Evolutionary conservation across 2,888 invertebrate genomes (phyloP), one percentile per base, ranked within the genome.

Genomic region (Lysandra bellargus): DNA sequence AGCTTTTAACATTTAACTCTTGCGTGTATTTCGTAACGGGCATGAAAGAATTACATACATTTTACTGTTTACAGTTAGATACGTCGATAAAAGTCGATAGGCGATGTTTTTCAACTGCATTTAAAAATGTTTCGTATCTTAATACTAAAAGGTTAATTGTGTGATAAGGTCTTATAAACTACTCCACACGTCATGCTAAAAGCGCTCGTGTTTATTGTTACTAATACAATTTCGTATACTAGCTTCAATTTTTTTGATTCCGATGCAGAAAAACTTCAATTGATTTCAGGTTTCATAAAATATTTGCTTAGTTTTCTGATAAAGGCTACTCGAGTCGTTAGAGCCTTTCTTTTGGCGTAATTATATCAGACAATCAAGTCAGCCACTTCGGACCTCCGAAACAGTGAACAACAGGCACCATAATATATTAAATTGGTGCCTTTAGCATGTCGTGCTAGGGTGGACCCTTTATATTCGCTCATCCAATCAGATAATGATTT

Each of bases 11-110:
- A 64, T 64, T 64, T 64, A 12, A 64, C 6, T 12, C 23, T 64
- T 64, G 64, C 64, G 64, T 64, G 64, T 9, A 30, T 30, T 30
- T 30, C 23, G 64, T 30, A 64, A 64, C 64, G 64, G 30, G 12
- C 30, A 30, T 30, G 30, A 23, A 30, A 64, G 30, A 64, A 64
- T 64, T 64, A 64, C 64, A 12, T 64, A 30, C 23, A 64, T 23
- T 64, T 64, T 30, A 23, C 30, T 12, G 64, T 64, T 61, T 23
- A 23, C 23, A 57, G 57, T 57, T 57, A 64, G 64, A 12, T 12
- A 64, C 23, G 64, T 64, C 30, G 64, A 64, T 64, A 30, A 64
- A 64, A n/a, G 60, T 61, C 61, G 61, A 64, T 64, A 64, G 30
- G 30, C 30, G 12, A 23, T 64, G 64, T 64, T 9, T 64, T 64